Evolutionary conservation across 2,113 vertebrate species (phyloP).

Genomic region (Hyla sarda): DNA sequence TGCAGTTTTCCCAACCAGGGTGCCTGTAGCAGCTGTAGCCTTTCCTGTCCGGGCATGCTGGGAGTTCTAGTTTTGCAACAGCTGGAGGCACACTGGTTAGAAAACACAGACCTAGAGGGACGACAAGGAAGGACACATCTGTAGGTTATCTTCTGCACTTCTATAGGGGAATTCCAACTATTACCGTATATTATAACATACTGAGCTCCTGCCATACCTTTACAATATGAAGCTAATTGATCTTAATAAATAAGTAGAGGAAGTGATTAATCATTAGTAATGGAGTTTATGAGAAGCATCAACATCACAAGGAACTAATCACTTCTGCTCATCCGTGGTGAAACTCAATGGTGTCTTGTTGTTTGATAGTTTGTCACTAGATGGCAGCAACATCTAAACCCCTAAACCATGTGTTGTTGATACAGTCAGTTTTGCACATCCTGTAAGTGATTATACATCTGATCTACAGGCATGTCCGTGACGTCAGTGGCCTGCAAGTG

Average conservation of each 20-base stretch:
- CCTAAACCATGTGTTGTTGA: background rate
- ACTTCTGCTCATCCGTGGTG: background rate
- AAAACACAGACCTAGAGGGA: too few species aligned
- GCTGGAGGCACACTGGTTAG: too few species aligned
- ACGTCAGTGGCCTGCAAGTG: too few species aligned
- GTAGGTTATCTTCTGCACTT: too few species aligned
- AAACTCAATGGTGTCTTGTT: slow-evolving; percentile 1
- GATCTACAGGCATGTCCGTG: too few species aligned
- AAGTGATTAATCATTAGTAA: slow-evolving; percentile 18
- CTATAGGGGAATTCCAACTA: background rate
- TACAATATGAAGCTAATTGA: background rate
- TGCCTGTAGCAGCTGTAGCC: too few species aligned
- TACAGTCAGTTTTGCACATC: background rate
- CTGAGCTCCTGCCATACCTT: slow-evolving; percentile 27
- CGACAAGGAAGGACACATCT: background rate
- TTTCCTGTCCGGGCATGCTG: too few species aligned
- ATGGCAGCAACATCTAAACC: background rate
- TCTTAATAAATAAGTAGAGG: slow-evolving; percentile 17
- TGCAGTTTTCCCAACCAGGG: too few species aligned
- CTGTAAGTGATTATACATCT: background rate
- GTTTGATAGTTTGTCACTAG: background rate
- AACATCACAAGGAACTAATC: background rate
- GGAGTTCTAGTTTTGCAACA: too few species aligned
- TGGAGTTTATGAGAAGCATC: background rate
- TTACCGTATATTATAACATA: background rate